Evolutionary conservation across 2,797 vertebrate species (phyloP).

Genomic region (Pseudochromis fuscus): DNA sequence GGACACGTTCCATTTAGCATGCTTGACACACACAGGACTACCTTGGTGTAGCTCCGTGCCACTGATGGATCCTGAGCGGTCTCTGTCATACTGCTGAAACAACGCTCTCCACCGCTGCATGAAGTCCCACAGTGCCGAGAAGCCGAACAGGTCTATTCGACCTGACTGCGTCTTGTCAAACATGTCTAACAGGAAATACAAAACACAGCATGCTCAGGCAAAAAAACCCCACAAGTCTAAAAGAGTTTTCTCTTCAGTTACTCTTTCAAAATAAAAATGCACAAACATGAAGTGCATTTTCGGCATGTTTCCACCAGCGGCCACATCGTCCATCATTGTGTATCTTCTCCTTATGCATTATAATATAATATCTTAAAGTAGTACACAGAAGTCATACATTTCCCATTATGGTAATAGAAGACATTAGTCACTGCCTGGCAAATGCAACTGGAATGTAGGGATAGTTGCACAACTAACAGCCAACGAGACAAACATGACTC

Average conservation of each 20-base stretch:
- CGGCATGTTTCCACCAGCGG: neutral
- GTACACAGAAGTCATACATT: constrained; percentile 31
- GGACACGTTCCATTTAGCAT: too few species aligned
- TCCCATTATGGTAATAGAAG: constrained; percentile 30
- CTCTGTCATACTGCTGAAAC: constrained; percentile 94
- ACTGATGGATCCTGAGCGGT: constrained; percentile 91
- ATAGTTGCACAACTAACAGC: constrained; percentile 16
- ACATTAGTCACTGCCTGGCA: constrained; percentile 47
- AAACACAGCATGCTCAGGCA: neutral
- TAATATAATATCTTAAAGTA: neutral
- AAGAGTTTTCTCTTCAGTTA: neutral
- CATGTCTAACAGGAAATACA: constrained; percentile 87
- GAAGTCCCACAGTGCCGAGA: constrained; percentile 93
- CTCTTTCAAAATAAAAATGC: constrained; percentile 5
- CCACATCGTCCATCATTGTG: neutral
- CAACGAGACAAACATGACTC: constrained; percentile 30
- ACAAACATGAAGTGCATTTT: neutral
- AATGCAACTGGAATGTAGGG: constrained; percentile 47
- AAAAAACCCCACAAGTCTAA: neutral
- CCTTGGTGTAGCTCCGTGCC: constrained; percentile 93
- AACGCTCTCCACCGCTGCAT: constrained; percentile 93
- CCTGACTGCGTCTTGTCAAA: constrained; percentile 93
- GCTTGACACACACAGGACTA: constrained; percentile 58
- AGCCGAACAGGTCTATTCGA: constrained; percentile 91
- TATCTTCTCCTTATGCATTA: constrained; percentile 2